A percentile compares a stretch with the other conserved stretches of the same genome.
phyloP scores from a whole-genome alignment of 2,113 vertebrate species.

The Podiceps cristatus region DNA sequence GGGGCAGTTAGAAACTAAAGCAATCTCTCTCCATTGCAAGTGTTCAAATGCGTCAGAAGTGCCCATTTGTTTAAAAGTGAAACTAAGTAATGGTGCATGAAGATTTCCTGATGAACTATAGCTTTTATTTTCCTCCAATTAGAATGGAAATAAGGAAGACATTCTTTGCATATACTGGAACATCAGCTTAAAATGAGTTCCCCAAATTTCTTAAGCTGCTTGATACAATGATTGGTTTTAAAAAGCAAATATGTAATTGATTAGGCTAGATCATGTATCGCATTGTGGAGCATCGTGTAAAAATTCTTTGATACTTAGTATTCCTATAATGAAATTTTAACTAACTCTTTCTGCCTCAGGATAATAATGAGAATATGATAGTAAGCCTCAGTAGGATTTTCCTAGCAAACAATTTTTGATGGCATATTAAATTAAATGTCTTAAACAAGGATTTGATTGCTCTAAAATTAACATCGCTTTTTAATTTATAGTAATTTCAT shows the following conservation, averaged over 20 bases:
- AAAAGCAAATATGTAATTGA: conserved; percentile 4
- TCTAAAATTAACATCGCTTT: background rate
- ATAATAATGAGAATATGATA: background rate
- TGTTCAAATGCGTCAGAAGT: background rate
- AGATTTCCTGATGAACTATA: background rate
- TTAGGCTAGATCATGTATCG: background rate
- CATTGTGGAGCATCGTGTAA: background rate
- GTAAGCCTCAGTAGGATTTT: background rate
- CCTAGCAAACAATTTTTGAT: background rate
- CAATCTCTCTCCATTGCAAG: background rate
- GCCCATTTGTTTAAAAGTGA: background rate
- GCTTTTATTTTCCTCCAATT: background rate
- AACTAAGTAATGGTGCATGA: background rate
- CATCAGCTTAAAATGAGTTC: background rate
- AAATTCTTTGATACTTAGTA: conserved; percentile 4
- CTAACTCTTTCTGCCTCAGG: background rate
- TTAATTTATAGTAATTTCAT: background rate
- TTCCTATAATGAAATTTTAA: conserved; percentile 12
- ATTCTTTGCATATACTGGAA: background rate
- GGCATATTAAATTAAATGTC: background rate
- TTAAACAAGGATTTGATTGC: background rate
- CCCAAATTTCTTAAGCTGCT: background rate
- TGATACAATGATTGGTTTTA: background rate
- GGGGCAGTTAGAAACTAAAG: background rate
- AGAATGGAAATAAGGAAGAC: background rate